Conservation (phyloP, 2,888 invertebrate species). For the Lysandra coridon region DNA sequence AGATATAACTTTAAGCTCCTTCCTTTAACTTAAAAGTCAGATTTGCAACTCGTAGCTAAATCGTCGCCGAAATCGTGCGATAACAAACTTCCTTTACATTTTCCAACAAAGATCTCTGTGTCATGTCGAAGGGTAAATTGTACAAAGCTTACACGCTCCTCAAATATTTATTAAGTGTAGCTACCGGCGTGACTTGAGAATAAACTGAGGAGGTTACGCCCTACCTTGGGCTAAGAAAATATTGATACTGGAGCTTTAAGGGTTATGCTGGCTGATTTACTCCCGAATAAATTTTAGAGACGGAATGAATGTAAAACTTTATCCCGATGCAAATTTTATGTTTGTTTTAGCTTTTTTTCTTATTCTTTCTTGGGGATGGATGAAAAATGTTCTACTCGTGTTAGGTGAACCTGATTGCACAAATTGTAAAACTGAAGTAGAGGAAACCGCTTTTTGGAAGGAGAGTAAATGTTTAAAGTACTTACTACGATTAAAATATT, state of each 20-base stretch:
- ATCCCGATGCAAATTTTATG: too few species aligned
- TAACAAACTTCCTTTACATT: constrained; percentile 21
- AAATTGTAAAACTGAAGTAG: too few species aligned
- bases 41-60: neutral
- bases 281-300: neutral
- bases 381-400: too few species aligned
- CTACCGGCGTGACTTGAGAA: constrained; percentile 21
- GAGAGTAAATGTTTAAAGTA: too few species aligned
- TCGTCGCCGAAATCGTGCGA: neutral
- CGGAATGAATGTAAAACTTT: neutral
- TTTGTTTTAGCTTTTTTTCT: too few species aligned
- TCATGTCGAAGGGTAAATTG: constrained; percentile 26
- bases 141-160: constrained; percentile 27
- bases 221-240: constrained; percentile 1
- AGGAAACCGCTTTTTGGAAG: too few species aligned
- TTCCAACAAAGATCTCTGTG: constrained; percentile 20
- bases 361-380: too few species aligned
- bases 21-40: neutral
- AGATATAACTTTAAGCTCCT: too few species aligned
- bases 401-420: too few species aligned
- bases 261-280: neutral
- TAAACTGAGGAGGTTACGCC: constrained; percentile 1
- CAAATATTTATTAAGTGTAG: constrained; percentile 26
- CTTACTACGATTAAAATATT: too few species aligned
- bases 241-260: neutral